A percentile compares a stretch with the other conserved stretches of the same genome.
Conservation (phyloP, 2,888 invertebrate species). For the Neoaliturus tenellus region DNA sequence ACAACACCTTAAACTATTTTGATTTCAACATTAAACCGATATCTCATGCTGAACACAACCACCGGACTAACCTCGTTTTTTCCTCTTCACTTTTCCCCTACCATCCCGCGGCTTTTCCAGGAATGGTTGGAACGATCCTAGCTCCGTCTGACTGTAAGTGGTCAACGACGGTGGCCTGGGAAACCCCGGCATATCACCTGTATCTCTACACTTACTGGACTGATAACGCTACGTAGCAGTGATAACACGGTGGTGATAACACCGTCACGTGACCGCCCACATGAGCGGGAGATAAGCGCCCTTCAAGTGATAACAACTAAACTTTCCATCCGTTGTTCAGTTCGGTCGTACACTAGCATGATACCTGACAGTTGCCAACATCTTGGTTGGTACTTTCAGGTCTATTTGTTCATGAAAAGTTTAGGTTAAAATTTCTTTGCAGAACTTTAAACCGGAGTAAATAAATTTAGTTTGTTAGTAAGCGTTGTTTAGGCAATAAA, state of each 20-base stretch:
- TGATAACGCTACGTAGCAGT: neutral
- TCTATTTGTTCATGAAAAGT: no score
- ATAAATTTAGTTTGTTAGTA: no score
- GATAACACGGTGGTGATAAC: neutral
- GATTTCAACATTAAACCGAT: no score
- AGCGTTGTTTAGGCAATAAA: no score
- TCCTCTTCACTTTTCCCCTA: neutral
- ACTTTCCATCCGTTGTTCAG: no score
- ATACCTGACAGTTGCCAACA: no score
- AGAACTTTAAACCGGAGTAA: no score
- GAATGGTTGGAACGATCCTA: slow-evolving; percentile 23
- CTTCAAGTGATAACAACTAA: neutral
- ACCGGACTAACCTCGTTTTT: slow-evolving; percentile 15
- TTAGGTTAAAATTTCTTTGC: no score
- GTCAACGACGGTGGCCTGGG: neutral
- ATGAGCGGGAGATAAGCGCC: neutral
- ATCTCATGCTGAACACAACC: no score
- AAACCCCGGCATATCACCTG: neutral
- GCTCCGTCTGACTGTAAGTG: slow-evolving; percentile 21
- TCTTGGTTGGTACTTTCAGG: no score
- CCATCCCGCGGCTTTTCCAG: neutral
- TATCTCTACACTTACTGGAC: neutral
- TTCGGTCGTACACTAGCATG: no score
- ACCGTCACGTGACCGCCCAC: neutral
- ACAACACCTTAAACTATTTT: no score